Evolutionary conservation across 2,797 vertebrate species (phyloP).

Genomic region (Fringilla coelebs): DNA sequence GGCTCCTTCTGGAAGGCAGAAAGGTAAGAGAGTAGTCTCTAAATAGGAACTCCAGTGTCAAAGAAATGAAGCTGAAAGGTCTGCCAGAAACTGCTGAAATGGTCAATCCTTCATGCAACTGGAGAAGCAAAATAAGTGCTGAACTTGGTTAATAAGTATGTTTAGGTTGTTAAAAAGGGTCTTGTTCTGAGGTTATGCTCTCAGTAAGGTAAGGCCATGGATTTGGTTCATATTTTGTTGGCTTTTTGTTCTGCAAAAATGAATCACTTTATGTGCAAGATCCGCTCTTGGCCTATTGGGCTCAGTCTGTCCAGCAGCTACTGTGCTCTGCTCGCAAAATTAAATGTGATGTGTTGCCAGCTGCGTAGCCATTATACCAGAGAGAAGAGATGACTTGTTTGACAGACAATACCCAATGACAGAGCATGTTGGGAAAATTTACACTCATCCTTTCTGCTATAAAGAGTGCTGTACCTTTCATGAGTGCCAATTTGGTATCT

Average conservation of each 20-base stretch:
- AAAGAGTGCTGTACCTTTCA: background rate
- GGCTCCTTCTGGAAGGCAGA: slow-evolving; percentile 46
- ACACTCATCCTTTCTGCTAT: background rate
- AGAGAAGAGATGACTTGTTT: background rate
- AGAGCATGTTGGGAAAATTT: background rate
- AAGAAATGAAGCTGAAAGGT: background rate
- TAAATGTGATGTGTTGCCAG: background rate
- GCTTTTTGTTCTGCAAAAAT: background rate
- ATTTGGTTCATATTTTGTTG: background rate
- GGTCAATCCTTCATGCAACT: background rate
- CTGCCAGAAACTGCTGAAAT: background rate
- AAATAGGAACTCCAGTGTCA: background rate
- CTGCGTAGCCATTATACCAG: background rate
- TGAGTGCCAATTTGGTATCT: background rate
- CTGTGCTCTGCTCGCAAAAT: background rate
- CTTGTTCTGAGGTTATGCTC: background rate
- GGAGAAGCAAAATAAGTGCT: background rate
- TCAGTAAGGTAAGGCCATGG: background rate
- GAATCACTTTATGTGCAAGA: background rate
- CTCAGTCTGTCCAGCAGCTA: background rate
- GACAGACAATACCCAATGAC: background rate
- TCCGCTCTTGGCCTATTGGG: background rate
- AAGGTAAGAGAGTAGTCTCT: background rate
- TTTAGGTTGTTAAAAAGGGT: background rate
- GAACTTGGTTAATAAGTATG: background rate